Evolutionary conservation across 2,113 vertebrate genomes (phyloP).

Genomic region (Burhinus bistriatus): DNA sequence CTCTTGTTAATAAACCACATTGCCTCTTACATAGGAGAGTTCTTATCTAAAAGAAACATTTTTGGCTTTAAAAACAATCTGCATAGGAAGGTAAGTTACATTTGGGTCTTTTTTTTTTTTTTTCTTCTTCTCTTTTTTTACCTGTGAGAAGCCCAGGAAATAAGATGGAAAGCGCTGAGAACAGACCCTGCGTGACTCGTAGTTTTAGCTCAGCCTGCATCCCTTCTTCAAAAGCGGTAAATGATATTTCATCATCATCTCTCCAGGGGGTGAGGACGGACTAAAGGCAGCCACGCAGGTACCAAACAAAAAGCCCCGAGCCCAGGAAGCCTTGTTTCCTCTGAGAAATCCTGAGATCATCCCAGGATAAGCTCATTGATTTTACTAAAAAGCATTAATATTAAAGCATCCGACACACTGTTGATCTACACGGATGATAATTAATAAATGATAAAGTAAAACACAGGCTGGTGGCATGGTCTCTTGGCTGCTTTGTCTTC

Average conservation of each 20-base stretch:
- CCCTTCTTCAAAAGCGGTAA: neutral
- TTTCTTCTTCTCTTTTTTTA: fast-evolving
- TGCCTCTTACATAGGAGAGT: neutral
- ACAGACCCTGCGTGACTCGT: neutral
- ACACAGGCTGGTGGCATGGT: neutral
- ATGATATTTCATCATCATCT: neutral
- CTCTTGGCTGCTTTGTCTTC: slow-evolving; percentile 26
- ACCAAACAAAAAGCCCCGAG: neutral
- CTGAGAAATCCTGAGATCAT: neutral
- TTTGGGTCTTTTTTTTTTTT: too few species aligned
- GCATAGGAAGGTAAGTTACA: neutral
- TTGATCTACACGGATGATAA: neutral
- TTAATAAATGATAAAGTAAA: neutral
- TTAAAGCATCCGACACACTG: neutral
- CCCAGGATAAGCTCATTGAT: neutral
- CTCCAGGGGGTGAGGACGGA: neutral
- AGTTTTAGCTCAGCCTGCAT: neutral
- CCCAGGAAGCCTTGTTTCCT: neutral
- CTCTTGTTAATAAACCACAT: neutral
- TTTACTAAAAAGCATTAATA: neutral
- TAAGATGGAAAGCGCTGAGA: neutral
- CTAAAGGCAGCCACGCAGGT: neutral
- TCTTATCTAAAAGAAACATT: neutral
- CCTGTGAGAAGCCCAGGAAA: neutral
- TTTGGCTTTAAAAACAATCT: neutral